Evolutionary conservation across 37 sponge, comb jelly and placozoan genomes (phyloP).

Genomic region (Hormiphora californensis): DNA sequence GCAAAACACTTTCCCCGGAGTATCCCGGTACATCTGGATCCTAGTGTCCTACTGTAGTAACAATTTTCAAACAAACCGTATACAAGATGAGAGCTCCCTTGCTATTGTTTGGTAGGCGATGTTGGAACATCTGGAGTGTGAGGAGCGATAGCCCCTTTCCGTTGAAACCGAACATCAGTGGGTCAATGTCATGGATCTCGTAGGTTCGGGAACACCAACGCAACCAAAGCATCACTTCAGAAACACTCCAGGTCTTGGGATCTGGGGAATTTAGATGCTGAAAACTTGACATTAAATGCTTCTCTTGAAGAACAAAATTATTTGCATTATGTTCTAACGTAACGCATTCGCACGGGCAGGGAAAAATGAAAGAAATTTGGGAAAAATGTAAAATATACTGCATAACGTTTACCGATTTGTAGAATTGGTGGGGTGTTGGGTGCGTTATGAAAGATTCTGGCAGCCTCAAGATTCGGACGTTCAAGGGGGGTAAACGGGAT

Average conservation of each 20-base stretch:
- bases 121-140: conserved; percentile 24
- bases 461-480: conserved; percentile 8
- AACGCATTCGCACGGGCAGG: too few species aligned
- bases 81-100: conserved; percentile 35
- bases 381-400: too few species aligned
- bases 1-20: too few species aligned
- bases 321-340: too few species aligned
- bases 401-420: background rate
- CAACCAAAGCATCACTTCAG: conserved; percentile 53
- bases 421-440: conserved; percentile 42
- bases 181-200: conserved; percentile 46
- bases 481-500: conserved; percentile 31
- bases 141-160: background rate
- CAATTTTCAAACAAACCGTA: conserved; percentile 29
- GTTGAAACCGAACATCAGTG: conserved; percentile 50
- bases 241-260: conserved; percentile 6
- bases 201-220: conserved; percentile 38
- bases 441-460: conserved; percentile 30
- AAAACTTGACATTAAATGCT: too few species aligned
- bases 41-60: too few species aligned
- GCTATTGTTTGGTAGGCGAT: background rate
- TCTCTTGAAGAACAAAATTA: too few species aligned
- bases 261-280: too few species aligned
- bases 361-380: too few species aligned
- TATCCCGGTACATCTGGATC: too few species aligned